Base-by-base conservation (phyloP, 2,797 vertebrate genomes). In the Cyprinella venusta region DNA sequence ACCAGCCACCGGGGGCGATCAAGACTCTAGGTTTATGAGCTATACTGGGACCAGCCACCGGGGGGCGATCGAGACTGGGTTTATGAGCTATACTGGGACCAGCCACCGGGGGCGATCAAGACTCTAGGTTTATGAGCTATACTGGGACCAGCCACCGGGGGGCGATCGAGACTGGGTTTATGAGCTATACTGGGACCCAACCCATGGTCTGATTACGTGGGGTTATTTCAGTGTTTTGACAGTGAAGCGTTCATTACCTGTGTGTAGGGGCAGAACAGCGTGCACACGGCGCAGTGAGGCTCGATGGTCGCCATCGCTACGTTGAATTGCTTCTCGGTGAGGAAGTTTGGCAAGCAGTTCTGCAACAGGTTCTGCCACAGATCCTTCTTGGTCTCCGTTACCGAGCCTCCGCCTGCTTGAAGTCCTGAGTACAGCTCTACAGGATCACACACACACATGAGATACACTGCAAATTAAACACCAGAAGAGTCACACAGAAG, bases 351-450 rank as follows among this genome's bases (percentile, higher is more conserved):
- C 0, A 91, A 93, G 85, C 93, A 95, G 87, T 95, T 97, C 93
- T 96, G 97, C 97, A 97, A 98, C 87, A 97, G 95, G 87, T 95
- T 97, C 93, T 96, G 97, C 97, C 97, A 98, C 87, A 97, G 24
- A 10, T 30, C 61, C 26, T 95, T 96, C 92, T 96, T 91, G 82
- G 93, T 93, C 85, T 94, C 95, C 0, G 92, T 93, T 33, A 94
- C 94, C 74, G 92, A 90, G 10, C 95, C 93, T 19, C 95, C 96
- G 75, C 96, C 96, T 48, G 94, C 94, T 0, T 94, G 91, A 90
- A 96, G 94, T 0, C 94, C 94, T 0, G 95, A 94, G 59, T 95
- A 93, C 0, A 93, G 85, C 89, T 97, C 97, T 98, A 83, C 6
- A 86, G 38, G 5, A 68, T 24, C 21, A 68, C 9, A 24, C 42